Conservation (phyloP, 2,797 vertebrate genomes). For the Darevskia nairensis region DNA sequence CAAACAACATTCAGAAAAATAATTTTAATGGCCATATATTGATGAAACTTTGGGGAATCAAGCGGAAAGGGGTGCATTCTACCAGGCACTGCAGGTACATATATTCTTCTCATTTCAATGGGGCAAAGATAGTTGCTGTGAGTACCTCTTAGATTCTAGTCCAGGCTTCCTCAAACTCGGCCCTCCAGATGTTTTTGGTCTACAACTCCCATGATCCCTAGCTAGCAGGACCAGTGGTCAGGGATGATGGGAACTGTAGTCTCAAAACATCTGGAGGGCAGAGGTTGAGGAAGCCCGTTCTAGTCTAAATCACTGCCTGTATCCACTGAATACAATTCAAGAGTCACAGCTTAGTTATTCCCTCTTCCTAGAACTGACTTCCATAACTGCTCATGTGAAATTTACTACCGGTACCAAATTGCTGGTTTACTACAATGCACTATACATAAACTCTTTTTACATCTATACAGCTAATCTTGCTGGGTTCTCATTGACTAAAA, state of each 20-base stretch:
- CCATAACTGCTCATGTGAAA: background rate
- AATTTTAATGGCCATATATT: background rate
- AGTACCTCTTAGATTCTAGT: background rate
- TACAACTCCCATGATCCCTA: no score
- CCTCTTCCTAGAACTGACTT: conserved; percentile 8
- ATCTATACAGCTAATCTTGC: background rate
- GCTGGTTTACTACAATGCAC: background rate
- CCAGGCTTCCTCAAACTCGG: no score
- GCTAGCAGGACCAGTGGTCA: no score
- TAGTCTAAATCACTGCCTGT: background rate
- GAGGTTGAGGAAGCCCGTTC: no score
- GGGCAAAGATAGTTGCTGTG: background rate
- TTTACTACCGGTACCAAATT: background rate
- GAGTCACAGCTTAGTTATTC: background rate
- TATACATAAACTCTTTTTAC: background rate
- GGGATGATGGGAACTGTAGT: no score
- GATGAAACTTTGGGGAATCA: background rate
- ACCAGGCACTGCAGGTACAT: background rate
- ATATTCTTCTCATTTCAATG: background rate
- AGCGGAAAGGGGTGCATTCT: background rate
- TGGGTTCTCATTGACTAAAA: background rate
- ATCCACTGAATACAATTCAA: background rate
- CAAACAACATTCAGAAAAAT: background rate
- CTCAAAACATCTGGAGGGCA: no score
- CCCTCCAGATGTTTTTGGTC: no score